Evolutionary conservation across 92 coral and sea anemone species (phyloP), one percentile per base, ranked within the genome.

Genomic region (Siderastrea siderea): DNA sequence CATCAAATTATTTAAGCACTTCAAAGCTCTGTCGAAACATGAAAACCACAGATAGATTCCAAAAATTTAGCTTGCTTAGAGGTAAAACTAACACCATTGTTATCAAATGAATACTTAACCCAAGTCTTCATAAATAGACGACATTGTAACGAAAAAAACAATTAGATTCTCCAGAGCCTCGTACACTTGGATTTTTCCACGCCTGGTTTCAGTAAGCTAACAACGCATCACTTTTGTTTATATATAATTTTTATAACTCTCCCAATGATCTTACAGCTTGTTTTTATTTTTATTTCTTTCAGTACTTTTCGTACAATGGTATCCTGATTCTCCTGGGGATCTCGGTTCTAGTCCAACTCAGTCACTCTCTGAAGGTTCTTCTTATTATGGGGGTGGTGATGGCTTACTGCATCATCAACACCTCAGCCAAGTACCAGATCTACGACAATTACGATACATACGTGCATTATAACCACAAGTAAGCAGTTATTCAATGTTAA

Each of bases 221-320:
- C 38, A 26, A 26, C 38, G 38, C 38, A 26, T 26, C 38, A 26
- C 38, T 26, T 26, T 26, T 26, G 38, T 26, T 26, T 26, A 26
- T 26, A 26, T 26, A 26, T 26, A 26, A 26, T 26, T 26, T 26
- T 68, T 68, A 4, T 58, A 57, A 9, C 61, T 17, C n/a, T 60
- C 65, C 16, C 38, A 26, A 26, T 26, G 38, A 14, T 10, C 47
- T 80, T 16, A n/a, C 47, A 17, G 4, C 19, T 2, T 11, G 5
- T 68, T 51, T 82, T 49, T 73, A n/a, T 75, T 81, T 73, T 78
- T 54, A 61, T 65, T 67, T n/a, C 54, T 80, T 68, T 70, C 90
- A 97, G 99, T 97, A 97, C 86, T 97, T 93, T 91, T 87, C 93
- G 74, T 94, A 97, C 90, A 97, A 93, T 79, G 99, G 96, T 7